A percentile compares a stretch with the other conserved stretches of the same genome.
These are phyloP conservation scores for Pachydiplax longipennis DNA, from an alignment of 2,888 invertebrate genomes.

Conservation along the genomic window DNA sequence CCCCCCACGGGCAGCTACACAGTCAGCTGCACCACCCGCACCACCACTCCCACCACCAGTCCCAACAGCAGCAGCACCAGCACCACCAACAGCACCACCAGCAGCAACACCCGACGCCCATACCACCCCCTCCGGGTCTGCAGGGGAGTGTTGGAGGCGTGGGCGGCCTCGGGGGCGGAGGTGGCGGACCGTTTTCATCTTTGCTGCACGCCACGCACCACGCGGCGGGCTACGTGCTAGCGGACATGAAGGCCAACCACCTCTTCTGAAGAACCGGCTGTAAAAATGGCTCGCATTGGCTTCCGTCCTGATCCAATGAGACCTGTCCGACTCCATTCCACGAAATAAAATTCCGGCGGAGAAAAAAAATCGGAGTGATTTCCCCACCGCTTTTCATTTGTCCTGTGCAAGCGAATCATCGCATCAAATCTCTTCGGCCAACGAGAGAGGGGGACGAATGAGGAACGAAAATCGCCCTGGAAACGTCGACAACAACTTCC, in stretches of 20 bases:
- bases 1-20: conserved; percentile 10
- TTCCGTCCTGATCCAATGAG: conserved; percentile 15
- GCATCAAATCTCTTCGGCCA: not conserved
- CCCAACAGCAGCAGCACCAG: conserved; percentile 59
- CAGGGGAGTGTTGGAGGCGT: not conserved
- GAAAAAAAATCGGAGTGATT: not conserved
- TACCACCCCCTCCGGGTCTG: not conserved
- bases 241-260: conserved; percentile 42
- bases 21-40: conserved; percentile 27
- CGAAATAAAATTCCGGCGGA: not conserved
- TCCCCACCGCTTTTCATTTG: not conserved
- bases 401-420: not conserved
- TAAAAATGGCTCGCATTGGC: not conserved
- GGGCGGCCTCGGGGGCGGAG: conserved; percentile 2
- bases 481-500: not conserved
- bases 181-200: not conserved
- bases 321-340: not conserved
- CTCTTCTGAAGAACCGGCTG: conserved; percentile 2
- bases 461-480: not conserved
- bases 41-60: conserved; percentile 8
- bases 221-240: conserved; percentile 20
- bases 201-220: conserved; percentile 5
- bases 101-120: conserved; percentile 49
- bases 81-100: conserved; percentile 61
- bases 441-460: not conserved